Percentiles rank a stretch among this genome's conserved stretches.
These are phyloP conservation scores for Glyphotaelius pellucidus DNA, from an alignment of 2,888 invertebrate species.

Conservation along the genomic window DNA sequence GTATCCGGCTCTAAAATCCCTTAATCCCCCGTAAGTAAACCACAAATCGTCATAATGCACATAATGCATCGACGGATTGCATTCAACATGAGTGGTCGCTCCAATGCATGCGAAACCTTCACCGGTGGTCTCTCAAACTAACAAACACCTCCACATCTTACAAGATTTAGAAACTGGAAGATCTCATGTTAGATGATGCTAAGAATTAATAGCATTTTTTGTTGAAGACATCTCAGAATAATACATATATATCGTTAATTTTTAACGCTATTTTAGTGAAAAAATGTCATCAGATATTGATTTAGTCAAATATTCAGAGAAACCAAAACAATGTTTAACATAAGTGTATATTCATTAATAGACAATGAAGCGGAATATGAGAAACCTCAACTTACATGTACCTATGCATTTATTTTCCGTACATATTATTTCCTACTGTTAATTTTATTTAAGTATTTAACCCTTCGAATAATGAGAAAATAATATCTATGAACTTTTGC, in stretches of 20 bases:
- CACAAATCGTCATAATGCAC: slow-evolving; percentile 60
- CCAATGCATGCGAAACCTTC: slow-evolving; percentile 44
- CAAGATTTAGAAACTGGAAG: neutral
- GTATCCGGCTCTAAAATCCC: slow-evolving; percentile 50
- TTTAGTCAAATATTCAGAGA: too few species aligned
- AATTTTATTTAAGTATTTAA: too few species aligned
- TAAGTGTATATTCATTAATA: too few species aligned
- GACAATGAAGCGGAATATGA: too few species aligned
- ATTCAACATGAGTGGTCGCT: slow-evolving; percentile 52
- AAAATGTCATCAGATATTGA: neutral
- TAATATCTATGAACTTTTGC: too few species aligned
- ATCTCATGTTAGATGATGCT: neutral
- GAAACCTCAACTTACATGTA: too few species aligned
- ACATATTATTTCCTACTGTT: too few species aligned
- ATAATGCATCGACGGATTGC: slow-evolving; percentile 51
- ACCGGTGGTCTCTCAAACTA: slow-evolving; percentile 56
- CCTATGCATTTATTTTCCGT: too few species aligned
- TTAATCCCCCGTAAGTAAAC: slow-evolving; percentile 62
- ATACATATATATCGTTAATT: neutral
- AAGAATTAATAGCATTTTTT: neutral
- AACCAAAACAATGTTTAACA: too few species aligned
- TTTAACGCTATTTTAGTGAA: neutral
- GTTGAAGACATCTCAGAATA: neutral
- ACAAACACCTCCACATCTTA: neutral
- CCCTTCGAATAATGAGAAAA: too few species aligned